phyloP scores from a whole-genome alignment of 2,113 vertebrate species.

The Pangasianodon hypophthalmus region DNA sequence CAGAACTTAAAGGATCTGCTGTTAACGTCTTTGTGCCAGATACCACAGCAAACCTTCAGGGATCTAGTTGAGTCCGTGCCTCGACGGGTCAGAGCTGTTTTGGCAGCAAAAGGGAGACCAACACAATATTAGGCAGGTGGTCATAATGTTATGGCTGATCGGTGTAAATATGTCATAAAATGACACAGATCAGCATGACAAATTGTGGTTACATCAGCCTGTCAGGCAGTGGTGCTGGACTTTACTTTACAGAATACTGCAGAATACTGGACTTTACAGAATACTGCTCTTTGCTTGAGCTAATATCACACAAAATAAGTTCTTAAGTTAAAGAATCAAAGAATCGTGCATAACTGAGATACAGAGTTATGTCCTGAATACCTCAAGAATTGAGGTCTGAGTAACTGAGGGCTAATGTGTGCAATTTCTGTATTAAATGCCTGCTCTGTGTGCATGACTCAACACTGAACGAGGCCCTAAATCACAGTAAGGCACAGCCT shows the following conservation, averaged over 20 bases:
- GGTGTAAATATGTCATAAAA: no score
- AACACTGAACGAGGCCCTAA: not conserved
- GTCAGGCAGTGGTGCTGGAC: not conserved
- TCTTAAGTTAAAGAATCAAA: not conserved
- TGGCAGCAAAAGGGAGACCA: no score
- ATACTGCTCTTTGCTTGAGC: not conserved
- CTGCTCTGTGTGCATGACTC: not conserved
- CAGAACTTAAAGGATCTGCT: no score
- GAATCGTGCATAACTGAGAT: not conserved
- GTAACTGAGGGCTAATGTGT: not conserved
- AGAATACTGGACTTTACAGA: no score
- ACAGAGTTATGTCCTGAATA: not conserved
- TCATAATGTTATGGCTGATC: no score
- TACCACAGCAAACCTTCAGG: no score
- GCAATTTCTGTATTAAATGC: not conserved
- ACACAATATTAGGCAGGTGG: no score
- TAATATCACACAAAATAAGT: not conserved
- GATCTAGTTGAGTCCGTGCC: no score
- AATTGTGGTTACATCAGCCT: not conserved
- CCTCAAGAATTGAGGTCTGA: not conserved
- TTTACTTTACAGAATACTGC: no score
- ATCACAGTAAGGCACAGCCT: not conserved
- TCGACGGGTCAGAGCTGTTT: no score
- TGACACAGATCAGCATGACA: not conserved
- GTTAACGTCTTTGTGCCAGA: no score